Base-by-base conservation (phyloP, 2,888 invertebrate genomes). In the Ophraella communa region DNA sequence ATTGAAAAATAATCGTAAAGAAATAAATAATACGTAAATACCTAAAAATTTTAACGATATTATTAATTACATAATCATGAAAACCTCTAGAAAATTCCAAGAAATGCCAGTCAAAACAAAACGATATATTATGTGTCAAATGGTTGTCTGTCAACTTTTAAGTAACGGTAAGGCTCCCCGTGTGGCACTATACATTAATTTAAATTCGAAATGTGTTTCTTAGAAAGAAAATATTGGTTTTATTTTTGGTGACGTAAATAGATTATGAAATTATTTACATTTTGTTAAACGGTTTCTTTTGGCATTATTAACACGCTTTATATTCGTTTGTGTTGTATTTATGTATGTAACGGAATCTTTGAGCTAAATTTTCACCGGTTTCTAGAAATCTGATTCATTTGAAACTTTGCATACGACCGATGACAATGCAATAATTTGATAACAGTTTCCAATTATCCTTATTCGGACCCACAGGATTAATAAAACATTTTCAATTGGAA, bases 71-170 rank as follows among this genome's bases (percentile, higher is more conserved):
- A 14, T 21, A 5, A 18, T 53, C 60, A 60, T 44, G 27, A 53
- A 39, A 53, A 60, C 39, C 60, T 53, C 53, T 42, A n/a, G 11
- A 59, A 49, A 30, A 8, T 51, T 49, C 21, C 59, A 21, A 20
- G 51, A 10, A 24, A 53, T 30, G 5, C 18, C 18, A 44, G 27
- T 30, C 27, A 23, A 65, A 65, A 65, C 49, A 57, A 62, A 65
- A 62, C 49, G 33, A 62, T 51, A 57, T 64, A 65, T 65, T 56
- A 65, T 53, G 61, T 57, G 65, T 62, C 65, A 62, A 65, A 65
- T 51, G 52, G 47, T 33, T 57, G 62, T 65, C 64, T 64, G 65
- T 65, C 65, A 62, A 30, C 35, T 56, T 57, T 54, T 62, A 58
- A 58, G 65, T 58, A 62, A 62, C 57, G 44, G 51, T 47, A 21